Evolutionary conservation across 2,113 vertebrate genomes (phyloP).

Genomic region (Dasyprocta punctata): DNA sequence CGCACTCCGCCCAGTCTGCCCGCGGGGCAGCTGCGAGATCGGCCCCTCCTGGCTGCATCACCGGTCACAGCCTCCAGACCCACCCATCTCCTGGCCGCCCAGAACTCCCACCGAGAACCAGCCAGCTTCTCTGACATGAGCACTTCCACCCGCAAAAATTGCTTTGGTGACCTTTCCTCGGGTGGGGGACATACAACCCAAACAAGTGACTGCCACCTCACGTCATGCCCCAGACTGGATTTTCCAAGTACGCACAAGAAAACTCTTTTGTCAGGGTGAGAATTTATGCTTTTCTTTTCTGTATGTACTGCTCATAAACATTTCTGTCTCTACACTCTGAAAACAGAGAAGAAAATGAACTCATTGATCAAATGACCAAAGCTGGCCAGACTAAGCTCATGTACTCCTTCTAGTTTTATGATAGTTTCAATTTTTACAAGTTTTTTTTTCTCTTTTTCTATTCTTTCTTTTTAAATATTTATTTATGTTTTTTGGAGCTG

Average conservation of each 20-base stretch:
- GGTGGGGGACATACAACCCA: neutral
- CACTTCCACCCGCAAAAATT: neutral
- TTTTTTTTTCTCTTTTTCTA: too few relatives aligned
- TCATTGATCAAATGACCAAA: neutral
- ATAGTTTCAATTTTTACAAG: neutral
- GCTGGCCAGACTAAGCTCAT: neutral
- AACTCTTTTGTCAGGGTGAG: neutral
- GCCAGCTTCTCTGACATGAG: conserved; percentile 54
- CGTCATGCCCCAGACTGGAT: neutral
- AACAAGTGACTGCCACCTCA: neutral
- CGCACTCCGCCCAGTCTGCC: neutral
- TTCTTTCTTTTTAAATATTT: neutral
- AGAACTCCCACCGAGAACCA: neutral
- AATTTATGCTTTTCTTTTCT: conserved; percentile 18
- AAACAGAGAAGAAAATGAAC: neutral
- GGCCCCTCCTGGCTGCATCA: neutral
- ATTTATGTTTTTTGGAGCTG: neutral
- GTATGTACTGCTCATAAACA: neutral
- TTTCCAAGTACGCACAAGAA: neutral
- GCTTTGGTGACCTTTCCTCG: conserved; percentile 43
- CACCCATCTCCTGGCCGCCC: neutral
- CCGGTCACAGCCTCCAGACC: neutral
- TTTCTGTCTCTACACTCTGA: neutral
- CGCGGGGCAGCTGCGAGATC: neutral
- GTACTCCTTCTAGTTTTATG: neutral